Base-by-base conservation (phyloP, 1,140 invertebrate genomes). In the Drosophila murphyi region DNA sequence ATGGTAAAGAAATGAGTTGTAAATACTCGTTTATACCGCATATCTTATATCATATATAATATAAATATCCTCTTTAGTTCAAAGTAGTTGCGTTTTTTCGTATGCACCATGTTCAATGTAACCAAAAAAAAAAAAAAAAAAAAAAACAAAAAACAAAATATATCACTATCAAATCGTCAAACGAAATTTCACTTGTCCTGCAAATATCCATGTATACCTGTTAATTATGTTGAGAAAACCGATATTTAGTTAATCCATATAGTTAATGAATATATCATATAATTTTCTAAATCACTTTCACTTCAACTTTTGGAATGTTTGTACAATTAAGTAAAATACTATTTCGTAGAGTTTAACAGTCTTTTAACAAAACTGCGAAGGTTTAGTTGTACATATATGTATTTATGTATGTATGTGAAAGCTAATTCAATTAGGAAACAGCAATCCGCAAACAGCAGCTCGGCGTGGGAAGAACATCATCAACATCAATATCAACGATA, bases 1-100 rank as follows among this genome's bases (percentile, higher is more conserved):
- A 97, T 93, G 96, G 96, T 97, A 96, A 96, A 91, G 54, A 88
- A 51, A 39, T 48, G 62, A 73, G 65, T 10, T 50, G 68, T 4
- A 51, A 43, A 67, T 12, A 52, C 29, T 48, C 45, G 39, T 29
- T 41, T 29, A 47, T 39, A 34, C 50, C 52, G 6, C 50, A 41
- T 28, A 35, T 37, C 29, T n/a, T 57, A 51, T 54, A 72, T 29
- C 34, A 57, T 12, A 57, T 57, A 65, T 72, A 63, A 50, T 41
- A 56, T 51, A 57, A 32, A 34, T 52, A 57, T 54, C 61, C 56
- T 71, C 70, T 79, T 88, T 86, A 86, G 82, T 86, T 86, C 52
- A 80, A 79, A 82, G 82, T 86, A 86, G 82, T 88, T 86, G 78
- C 67, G 83, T 86, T 78, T 63, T 76, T 70, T 79, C 52, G 76